Base-by-base conservation (phyloP, 2,113 vertebrate genomes). In the Semicossyphus pulcher region DNA sequence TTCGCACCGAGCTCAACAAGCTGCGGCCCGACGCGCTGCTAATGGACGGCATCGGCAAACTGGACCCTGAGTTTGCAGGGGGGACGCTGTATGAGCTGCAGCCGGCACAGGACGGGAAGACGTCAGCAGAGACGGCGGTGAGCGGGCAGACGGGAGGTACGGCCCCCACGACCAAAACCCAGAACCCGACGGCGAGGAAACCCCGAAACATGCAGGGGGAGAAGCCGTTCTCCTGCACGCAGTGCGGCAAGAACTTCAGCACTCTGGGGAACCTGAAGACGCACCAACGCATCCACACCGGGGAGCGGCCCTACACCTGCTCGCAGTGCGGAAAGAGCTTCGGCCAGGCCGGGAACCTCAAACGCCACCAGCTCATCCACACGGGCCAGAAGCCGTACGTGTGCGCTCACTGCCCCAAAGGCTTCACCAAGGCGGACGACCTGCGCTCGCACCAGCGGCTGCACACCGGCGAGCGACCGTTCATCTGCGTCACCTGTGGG, bases 241-340 rank as follows among this genome's bases (percentile, higher is more conserved):
- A 93, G 72, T 94, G 94, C 2, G 91, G 85, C 1, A 94, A 93
- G 72, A 92, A 91, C 86, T 95, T 95, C 90, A 92, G 93, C 88
- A 94, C 93, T 31, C 90, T 94, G 78, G 93, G 94, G 7, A 95
- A 95, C 91, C 92, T 95, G 68, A 92, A 94, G 42, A 94, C 94
- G 0, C 94, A 94, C 90, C 93, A 94, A 62, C 92, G 94, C 37
- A 94, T 94, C 77, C 94, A 94, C 89, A 94, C 93, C 0, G 94
- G 94, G 0, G 94, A 94, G 85, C 87, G 94, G 7, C 94, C 94
- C 2, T 95, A 94, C 86, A 86, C 86, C 63, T 95, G 94, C 87
- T 92, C 91, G 0, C 93, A 92, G 79, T 95, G 94, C 7, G 94
- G 94, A 54, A 94, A 94, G 86, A 94, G 93, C 83, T 95, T 94